Base-by-base conservation (phyloP, 2,888 invertebrate species). In the Cerastoderma edule region DNA sequence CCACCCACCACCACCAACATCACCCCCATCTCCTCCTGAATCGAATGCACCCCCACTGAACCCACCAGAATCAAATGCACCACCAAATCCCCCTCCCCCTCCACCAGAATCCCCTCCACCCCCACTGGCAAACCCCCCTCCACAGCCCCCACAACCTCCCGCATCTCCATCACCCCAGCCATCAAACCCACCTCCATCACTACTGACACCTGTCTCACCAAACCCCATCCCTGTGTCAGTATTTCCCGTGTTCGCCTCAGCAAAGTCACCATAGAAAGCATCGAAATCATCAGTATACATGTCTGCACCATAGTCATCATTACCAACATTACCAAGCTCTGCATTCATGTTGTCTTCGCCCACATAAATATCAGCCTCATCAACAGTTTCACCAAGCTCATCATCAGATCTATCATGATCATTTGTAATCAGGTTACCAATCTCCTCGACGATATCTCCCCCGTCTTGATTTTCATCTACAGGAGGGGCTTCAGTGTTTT, bases 241-340 rank as follows among this genome's bases (percentile, higher is more conserved):
- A 60, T 83, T 79, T 5, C 83, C 86, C n/a, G n/a, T n/a, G n/a
- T n/a, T n/a, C n/a, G n/a, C n/a, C n/a, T n/a, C n/a, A n/a, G n/a
- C n/a, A 16, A 87, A 75, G 68, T 84, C 75, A 0, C 69, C 73
- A 24, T 72, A 44, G 67, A 80, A 80, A 10, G 75, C 67, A 39
- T 76, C 72, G 22, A 80, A 80, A 39, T 80, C 79, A 28, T 80
- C 80, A 8, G 69, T 66, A 48, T 75, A 75, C 22, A 69, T 63
- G 57, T 75, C 75, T 16, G 60, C 66, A 27, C 53, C 72, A 46
- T 72, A 66, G 10, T 69, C 79, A 67, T 63, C 76, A 72, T 76
- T 79, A 57, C 75, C 53, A 4, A 64, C 69, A 54, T 60, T 60
- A 32, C 22, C 39, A n/a, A n/a, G n/a, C n/a, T n/a, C n/a, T n/a